Evolutionary conservation across 1,140 invertebrate genomes (phyloP).

Genomic region (Venturia canescens): DNA sequence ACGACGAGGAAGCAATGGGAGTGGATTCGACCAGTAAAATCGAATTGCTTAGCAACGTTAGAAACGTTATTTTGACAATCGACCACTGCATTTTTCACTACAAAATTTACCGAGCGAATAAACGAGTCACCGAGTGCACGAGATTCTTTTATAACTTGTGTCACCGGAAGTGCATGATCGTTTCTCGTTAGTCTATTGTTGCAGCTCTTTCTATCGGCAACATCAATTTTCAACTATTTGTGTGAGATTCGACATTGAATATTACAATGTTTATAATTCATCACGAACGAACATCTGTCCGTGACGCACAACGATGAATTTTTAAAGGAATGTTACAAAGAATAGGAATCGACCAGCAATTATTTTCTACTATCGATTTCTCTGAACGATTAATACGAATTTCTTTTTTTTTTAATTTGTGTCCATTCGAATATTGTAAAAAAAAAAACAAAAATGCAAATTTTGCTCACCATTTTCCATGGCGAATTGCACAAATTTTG

Average conservation of each 20-base stretch:
- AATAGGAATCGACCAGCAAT: not conserved
- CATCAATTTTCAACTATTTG: conserved; percentile 5
- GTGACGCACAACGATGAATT: not conserved
- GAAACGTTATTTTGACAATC: conserved; percentile 19
- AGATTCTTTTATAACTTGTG: conserved; percentile 2
- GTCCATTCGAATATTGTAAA: no score
- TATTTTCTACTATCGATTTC: no score
- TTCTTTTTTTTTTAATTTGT: no score
- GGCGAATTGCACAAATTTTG: no score
- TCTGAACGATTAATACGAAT: no score
- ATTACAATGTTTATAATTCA: not conserved
- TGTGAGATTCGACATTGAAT: conserved; percentile 17
- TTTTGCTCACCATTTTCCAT: no score
- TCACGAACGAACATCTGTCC: not conserved
- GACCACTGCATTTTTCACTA: conserved; percentile 3
- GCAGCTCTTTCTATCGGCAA: not conserved
- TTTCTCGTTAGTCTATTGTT: not conserved
- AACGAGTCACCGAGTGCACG: not conserved
- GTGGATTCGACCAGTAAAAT: not conserved
- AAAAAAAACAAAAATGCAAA: no score
- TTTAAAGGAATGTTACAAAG: not conserved
- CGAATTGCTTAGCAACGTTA: not conserved
- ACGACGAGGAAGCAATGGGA: not conserved
- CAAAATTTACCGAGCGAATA: not conserved
- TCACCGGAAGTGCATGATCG: conserved; percentile 22